These are phyloP conservation scores for Tiaroga cobitis DNA, from an alignment of 2,797 vertebrate genomes.

Conservation along the genomic window DNA sequence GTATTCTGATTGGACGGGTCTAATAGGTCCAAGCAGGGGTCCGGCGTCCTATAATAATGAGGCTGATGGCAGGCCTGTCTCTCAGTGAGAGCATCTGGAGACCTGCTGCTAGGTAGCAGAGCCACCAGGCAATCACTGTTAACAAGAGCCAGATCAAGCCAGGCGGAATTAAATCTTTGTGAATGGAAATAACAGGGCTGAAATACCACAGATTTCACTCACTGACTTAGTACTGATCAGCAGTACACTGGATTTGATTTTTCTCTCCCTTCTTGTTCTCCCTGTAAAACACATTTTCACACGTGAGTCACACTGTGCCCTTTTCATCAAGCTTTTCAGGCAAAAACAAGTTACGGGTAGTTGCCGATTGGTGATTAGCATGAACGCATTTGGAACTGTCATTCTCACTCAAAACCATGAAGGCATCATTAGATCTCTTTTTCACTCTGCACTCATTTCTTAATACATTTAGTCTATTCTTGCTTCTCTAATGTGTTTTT, in stretches of 20 bases:
- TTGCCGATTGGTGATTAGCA: slow-evolving; percentile 20
- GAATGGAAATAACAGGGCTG: slow-evolving; percentile 47
- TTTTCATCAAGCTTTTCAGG: slow-evolving; percentile 43
- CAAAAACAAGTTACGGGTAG: slow-evolving; percentile 44
- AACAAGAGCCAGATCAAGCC: slow-evolving; percentile 18
- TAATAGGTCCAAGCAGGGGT: slow-evolving; percentile 41
- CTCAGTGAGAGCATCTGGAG: slow-evolving; percentile 40
- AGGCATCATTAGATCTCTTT: slow-evolving; percentile 45
- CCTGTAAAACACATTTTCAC: slow-evolving; percentile 9
- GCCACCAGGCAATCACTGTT: slow-evolving; percentile 45
- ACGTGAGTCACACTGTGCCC: slow-evolving; percentile 34
- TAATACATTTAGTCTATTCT: not conserved
- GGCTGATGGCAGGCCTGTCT: slow-evolving; percentile 50
- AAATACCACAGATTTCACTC: slow-evolving; percentile 39
- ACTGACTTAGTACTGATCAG: slow-evolving; percentile 36
- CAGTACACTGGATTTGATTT: slow-evolving; percentile 10
- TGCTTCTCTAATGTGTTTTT: not conserved
- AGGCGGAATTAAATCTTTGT: slow-evolving; percentile 43
- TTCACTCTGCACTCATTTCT: not conserved
- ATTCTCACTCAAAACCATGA: slow-evolving; percentile 48
- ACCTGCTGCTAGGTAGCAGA: slow-evolving; percentile 35
- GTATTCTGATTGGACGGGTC: slow-evolving; percentile 40
- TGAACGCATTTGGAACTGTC: slow-evolving; percentile 16
- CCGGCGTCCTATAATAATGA: slow-evolving; percentile 51
- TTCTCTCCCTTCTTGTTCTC: not conserved